A percentile compares a stretch with the other conserved stretches of the same genome.
Evolutionary conservation across 1,140 invertebrate genomes (phyloP).

Genomic region (Diorhabda carinulata): DNA sequence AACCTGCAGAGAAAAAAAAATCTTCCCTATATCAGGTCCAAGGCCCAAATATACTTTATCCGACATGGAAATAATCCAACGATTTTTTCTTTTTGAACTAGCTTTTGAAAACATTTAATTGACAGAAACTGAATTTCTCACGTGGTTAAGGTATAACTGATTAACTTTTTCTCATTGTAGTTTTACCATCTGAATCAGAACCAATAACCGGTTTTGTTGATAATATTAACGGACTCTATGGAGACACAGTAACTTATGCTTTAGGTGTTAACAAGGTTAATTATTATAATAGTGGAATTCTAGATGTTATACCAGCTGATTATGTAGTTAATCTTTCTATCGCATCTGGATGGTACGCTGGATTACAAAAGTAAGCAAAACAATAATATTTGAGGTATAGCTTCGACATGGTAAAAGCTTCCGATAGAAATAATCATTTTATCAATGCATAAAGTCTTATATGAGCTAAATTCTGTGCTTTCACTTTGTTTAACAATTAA

Average conservation of each 20-base stretch:
- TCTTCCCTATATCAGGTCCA: no score
- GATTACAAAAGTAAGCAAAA: conserved; percentile 24
- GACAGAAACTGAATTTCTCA: no score
- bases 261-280: conserved; percentile 65
- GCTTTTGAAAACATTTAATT: no score
- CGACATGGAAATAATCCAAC: no score
- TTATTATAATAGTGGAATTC: conserved; percentile 53
- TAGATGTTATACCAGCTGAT: conserved; percentile 78
- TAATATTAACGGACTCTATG: conserved; percentile 74
- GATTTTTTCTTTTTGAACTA: no score
- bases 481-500: no score
- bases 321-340: conserved; percentile 72
- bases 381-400: neutral
- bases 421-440: no score
- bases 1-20: no score
- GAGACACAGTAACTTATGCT: conserved; percentile 52
- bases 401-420: no score
- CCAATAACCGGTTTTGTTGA: conserved; percentile 72
- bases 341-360: conserved; percentile 62
- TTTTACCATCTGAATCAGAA: conserved; percentile 70
- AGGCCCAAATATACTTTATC: no score
- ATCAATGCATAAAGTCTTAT: no score
- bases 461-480: no score
- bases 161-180: conserved; percentile 42
- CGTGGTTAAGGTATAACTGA: neutral